phyloP scores from a whole-genome alignment of 2,797 vertebrate species.

The Melanotaenia maccullochi region DNA sequence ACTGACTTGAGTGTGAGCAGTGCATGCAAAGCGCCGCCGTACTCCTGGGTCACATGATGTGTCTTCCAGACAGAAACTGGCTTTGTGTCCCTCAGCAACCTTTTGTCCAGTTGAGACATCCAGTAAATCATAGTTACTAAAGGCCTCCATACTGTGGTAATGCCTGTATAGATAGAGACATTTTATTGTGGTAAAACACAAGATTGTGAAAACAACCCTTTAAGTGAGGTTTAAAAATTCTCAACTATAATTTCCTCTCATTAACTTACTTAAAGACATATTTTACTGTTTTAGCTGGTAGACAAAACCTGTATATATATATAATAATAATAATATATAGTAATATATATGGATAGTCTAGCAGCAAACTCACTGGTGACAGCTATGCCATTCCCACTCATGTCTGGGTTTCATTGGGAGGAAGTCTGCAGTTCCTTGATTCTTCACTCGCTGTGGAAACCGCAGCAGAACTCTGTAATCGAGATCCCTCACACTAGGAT shows the following conservation, averaged over 20 bases:
- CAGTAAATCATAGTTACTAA: constrained; percentile 86
- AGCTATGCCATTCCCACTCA: constrained; percentile 91
- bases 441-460: constrained; percentile 89
- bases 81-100: constrained; percentile 88
- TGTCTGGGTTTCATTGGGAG: constrained; percentile 85
- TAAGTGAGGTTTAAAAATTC: background rate
- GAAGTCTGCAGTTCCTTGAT: constrained; percentile 87
- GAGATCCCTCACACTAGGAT: constrained; percentile 75
- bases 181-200: background rate
- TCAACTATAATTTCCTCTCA: background rate
- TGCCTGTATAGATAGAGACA: constrained; percentile 70
- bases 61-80: constrained; percentile 89
- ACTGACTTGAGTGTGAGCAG: constrained; percentile 81
- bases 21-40: constrained; percentile 85
- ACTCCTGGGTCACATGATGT: constrained; percentile 83
- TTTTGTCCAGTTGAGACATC: constrained; percentile 76
- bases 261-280: background rate
- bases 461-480: constrained; percentile 85
- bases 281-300: background rate
- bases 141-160: constrained; percentile 89
- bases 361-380: constrained; percentile 83
- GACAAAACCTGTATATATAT: background rate
- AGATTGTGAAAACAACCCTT: background rate
- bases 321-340: too few species aligned
- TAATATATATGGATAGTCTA: background rate